phyloP scores from a whole-genome alignment of 2,797 vertebrate genomes.

The Lophotriccus pileatus region DNA sequence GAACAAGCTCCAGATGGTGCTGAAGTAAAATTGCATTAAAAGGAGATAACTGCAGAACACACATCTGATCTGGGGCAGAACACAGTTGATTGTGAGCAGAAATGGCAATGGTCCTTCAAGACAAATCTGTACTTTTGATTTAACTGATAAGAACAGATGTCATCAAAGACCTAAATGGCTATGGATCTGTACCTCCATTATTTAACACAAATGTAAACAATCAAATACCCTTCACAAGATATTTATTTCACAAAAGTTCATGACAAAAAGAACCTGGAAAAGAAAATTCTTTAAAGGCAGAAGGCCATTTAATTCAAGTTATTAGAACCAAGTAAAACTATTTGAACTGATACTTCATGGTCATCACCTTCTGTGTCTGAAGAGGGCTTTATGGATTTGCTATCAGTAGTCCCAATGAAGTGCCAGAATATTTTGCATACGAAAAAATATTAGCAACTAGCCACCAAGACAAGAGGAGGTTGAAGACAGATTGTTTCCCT shows the following conservation, averaged over 20 bases:
- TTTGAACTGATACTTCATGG: background rate
- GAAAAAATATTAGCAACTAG: background rate
- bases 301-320: background rate
- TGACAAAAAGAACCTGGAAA: background rate
- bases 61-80: rapidly evolving
- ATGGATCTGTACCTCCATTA: background rate
- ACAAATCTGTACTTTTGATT: background rate
- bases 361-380: background rate
- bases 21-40: background rate
- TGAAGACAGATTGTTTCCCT: background rate
- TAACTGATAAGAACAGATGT: background rate
- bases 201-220: background rate
- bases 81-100: background rate
- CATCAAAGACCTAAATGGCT: background rate
- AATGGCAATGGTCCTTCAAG: background rate
- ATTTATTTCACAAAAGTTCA: background rate
- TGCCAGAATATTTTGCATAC: background rate
- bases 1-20: background rate
- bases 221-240: background rate
- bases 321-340: background rate
- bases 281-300: background rate
- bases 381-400: background rate
- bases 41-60: background rate
- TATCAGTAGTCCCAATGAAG: background rate
- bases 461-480: background rate